phyloP scores from a whole-genome alignment of 2,888 invertebrate species.

The Epiblema foenella region DNA sequence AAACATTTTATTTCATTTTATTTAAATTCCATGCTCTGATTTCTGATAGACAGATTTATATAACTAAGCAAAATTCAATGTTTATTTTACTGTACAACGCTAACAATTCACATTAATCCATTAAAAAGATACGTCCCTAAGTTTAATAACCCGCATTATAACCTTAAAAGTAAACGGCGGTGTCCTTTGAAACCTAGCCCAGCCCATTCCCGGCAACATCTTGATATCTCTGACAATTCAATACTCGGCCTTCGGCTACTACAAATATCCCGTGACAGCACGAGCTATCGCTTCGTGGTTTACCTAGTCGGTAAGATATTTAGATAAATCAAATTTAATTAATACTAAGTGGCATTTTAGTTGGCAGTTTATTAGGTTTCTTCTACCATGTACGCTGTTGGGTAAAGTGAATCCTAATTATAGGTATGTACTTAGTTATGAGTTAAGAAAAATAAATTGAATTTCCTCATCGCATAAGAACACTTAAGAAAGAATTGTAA shows the following conservation, averaged over 20 bases:
- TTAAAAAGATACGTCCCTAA: background rate
- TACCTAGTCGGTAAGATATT: conserved; percentile 51
- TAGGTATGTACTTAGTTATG: too few species aligned
- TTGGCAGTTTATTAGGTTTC: background rate
- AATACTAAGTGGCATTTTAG: conserved; percentile 6
- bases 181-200: conserved; percentile 63
- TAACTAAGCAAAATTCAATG: background rate
- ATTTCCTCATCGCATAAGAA: background rate
- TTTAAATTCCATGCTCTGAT: background rate
- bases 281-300: conserved; percentile 62
- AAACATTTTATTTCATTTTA: too few species aligned
- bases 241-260: conserved; percentile 67
- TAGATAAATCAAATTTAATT: conserved; percentile 30
- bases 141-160: conserved; percentile 36
- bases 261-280: conserved; percentile 68
- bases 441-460: background rate
- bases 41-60: background rate
- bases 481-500: background rate
- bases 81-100: background rate
- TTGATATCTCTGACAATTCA: conserved; percentile 73
- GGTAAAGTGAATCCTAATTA: too few species aligned
- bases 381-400: background rate
- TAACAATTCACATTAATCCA: background rate
- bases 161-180: conserved; percentile 54
- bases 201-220: conserved; percentile 61